Base-by-base conservation (phyloP, 2,797 vertebrate species). In the Peromyscus nudipes region DNA sequence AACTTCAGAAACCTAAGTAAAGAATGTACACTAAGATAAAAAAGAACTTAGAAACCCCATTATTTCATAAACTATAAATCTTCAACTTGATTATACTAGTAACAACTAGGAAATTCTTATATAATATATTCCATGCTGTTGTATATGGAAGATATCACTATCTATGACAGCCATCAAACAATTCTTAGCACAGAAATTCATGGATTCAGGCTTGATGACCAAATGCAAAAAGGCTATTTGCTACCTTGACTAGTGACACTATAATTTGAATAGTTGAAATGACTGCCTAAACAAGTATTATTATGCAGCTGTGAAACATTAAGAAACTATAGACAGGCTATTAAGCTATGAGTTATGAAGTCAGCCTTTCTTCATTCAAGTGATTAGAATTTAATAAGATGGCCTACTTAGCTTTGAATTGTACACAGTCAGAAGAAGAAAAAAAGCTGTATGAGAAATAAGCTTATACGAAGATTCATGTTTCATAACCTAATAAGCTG, bases 301-400 rank as follows among this genome's bases (percentile, higher is more conserved):
- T 62, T 80, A 84, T 97, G 97, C 94, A 97, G 94, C 96, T 97
- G 90, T 71, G 97, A 98, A 97, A 98, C 84, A 92, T 95, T 98
- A 93, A 98, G 98, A 98, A 98, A 97, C 94, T 98, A 97, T 89
- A 96, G 98, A 98, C 98, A 98, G 97, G 95, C 95, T 98, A 98
- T 98, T 98, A 98, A 96, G 98, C 95, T 97, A 98, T 98, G 98
- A 98, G 98, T 98, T 98, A 98, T 98, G 98, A 98, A 98, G 96
- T 95, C 80, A n/a, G 93, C 37, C 98, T 98, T 98, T 98, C 97
- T 98, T 98, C 97, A 98, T 79, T 92, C 95, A 98, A 98, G 97
- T 98, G 98, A 98, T 98, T 98, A 98, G 97, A 98, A 98, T 98
- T 98, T 98, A 98, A 98, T 98, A 98, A 97, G 94, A 62, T 87